A percentile compares a stretch with the other conserved stretches of the same genome.
Evolutionary conservation across 1,140 invertebrate genomes (phyloP).

Genomic region (Acromyrmex echinatior): DNA sequence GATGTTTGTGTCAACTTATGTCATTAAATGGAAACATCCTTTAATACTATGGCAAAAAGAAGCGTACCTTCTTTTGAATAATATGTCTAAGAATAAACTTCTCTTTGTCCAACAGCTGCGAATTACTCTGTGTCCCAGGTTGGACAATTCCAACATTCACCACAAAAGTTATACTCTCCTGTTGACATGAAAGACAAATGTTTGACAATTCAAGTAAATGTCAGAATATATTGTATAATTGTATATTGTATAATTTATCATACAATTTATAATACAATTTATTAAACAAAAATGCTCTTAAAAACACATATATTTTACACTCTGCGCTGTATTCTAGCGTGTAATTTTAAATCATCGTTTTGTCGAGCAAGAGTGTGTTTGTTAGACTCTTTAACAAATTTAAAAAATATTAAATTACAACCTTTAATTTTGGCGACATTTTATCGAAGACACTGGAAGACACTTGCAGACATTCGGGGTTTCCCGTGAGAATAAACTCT

Average conservation of each 20-base stretch:
- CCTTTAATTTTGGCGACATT: constrained; percentile 48
- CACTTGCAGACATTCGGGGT: neutral
- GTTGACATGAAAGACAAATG: constrained; percentile 20
- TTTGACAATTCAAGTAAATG: neutral
- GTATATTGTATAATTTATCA: no score
- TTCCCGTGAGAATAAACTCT: neutral
- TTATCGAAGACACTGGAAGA: neutral
- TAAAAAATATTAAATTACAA: neutral
- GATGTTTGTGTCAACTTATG: no score
- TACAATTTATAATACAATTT: neutral
- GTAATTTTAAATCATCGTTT: no score
- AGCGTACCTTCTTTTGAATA: constrained; percentile 75
- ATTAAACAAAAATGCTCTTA: neutral
- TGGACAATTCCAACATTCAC: constrained; percentile 67
- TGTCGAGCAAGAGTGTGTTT: no score
- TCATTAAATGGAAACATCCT: no score
- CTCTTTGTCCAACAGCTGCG: constrained; percentile 69
- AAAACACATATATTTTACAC: no score
- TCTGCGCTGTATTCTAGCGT: no score
- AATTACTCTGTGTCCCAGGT: constrained; percentile 28
- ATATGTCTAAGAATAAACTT: constrained; percentile 71
- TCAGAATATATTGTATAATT: no score
- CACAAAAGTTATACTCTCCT: constrained; percentile 71
- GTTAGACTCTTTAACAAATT: neutral
- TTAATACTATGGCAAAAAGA: neutral